These are phyloP conservation scores for Harpalus rufipes DNA, from an alignment of 2,888 invertebrate genomes.

Conservation along the genomic window DNA sequence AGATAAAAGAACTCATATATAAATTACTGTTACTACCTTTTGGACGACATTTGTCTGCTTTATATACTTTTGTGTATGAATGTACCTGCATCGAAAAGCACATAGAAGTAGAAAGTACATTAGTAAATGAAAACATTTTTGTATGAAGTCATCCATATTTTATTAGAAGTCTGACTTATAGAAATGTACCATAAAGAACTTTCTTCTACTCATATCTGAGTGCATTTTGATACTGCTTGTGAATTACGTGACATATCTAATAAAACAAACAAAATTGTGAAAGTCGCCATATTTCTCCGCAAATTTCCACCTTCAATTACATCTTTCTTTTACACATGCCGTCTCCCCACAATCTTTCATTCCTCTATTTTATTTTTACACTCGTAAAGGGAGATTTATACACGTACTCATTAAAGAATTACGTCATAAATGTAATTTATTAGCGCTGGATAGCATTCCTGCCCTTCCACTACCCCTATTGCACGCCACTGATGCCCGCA, in stretches of 20 bases:
- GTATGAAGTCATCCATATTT: no score
- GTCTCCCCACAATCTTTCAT: conserved; percentile 30
- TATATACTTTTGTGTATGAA: no score
- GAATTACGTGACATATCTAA: neutral
- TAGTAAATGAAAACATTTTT: no score
- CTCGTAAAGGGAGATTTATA: conserved; percentile 58
- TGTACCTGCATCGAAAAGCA: no score
- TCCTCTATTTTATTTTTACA: conserved; percentile 52
- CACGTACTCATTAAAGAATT: conserved; percentile 58
- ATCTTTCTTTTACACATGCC: conserved; percentile 20
- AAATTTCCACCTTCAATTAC: conserved; percentile 25
- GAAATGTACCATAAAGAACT: neutral
- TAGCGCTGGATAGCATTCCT: conserved; percentile 17
- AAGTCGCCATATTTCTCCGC: conserved; percentile 1
- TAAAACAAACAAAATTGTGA: neutral
- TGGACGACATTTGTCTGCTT: no score
- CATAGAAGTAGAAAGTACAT: no score
- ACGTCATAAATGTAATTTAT: conserved; percentile 60
- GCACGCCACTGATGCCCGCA: conserved; percentile 18
- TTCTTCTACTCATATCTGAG: neutral
- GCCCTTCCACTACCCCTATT: neutral
- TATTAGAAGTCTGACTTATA: neutral
- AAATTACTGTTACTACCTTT: no score
- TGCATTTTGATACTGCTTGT: neutral
- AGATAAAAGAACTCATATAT: no score